Conservation (phyloP, 1,140 invertebrate species). For the Microplitis mediator region DNA sequence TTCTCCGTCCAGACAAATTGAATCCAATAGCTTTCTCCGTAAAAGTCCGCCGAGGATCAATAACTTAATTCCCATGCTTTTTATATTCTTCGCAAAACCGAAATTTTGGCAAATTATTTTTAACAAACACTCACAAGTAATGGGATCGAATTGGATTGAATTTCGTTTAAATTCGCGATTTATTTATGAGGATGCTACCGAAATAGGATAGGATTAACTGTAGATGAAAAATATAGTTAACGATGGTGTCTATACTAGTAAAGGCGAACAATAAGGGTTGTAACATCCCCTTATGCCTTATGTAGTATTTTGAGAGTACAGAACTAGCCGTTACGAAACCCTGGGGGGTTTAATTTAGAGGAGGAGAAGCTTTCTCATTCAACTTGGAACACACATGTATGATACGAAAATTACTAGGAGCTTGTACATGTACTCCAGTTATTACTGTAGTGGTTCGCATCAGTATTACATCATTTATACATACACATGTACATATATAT, state of each 20-base stretch:
- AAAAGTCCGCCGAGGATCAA: conserved; percentile 28
- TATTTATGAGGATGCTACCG: too few species aligned
- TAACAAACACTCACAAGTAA: too few species aligned
- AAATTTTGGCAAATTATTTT: too few species aligned
- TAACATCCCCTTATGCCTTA: neutral
- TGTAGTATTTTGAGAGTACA: neutral
- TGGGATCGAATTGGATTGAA: too few species aligned
- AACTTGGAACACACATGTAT: neutral
- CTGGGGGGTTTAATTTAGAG: neutral
- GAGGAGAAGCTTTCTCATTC: neutral
- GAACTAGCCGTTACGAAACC: neutral
- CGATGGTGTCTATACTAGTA: neutral
- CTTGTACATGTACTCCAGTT: neutral
- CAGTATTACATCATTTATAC: neutral
- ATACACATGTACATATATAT: too few species aligned
- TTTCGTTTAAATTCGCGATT: too few species aligned
- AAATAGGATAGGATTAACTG: neutral
- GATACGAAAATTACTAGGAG: neutral
- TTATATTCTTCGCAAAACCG: neutral
- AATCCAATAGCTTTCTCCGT: conserved; percentile 38
- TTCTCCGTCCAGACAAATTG: conserved; percentile 39
- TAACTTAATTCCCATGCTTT: conserved; percentile 19
- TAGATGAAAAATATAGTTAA: neutral
- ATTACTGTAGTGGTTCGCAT: too few species aligned
- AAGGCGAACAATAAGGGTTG: neutral